Base-by-base conservation (phyloP, 2,888 invertebrate genomes). In the Byasa hedistus region DNA sequence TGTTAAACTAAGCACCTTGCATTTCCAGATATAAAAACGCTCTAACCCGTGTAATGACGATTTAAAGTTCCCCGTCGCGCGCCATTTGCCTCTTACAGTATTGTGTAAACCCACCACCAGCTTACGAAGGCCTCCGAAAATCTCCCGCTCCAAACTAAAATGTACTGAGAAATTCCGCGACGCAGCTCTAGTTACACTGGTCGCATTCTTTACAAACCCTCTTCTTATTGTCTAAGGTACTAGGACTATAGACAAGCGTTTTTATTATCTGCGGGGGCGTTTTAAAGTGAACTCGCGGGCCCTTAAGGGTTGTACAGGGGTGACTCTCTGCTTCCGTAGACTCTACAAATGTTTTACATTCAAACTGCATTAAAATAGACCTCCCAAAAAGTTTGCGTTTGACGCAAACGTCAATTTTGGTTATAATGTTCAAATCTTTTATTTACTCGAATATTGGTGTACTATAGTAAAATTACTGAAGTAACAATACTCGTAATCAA, bases 221-320 rank as follows among this genome's bases (percentile, higher is more conserved):
- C 82, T n/a, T 81, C 83, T 86, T 86, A 89, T 89, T 89, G 89
- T 90, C 89, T 89, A 86, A 82, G 81, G 85, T 81, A 75, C 75
- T 77, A 71, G 75, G 75, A 75, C 72, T 76, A 85, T 79, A 88
- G 87, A 86, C 86, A 85, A 84, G 84, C 82, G 83, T 89, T 90
- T 91, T 90, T 91, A 89, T 90, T 87, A 86, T 88, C 90, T 86
- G 87, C 77, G 86, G 89, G 87, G 87, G 82, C 79, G 78, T 80
- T 87, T 89, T 87, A 87, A 86, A 87, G 78, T 79, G 84, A 78
- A 74, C 76, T 74, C 71, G 69, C 80, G 78, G 79, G 81, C 82
- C 83, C 85, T 85, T 85, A 86, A 88, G 86, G 83, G 87, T 79
- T 86, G 85, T 85, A 82, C 66, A 70, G 71, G 74, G 73, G 74